phyloP scores from a whole-genome alignment of 2,797 vertebrate genomes.

The Tenualosa thibaudeaui region DNA sequence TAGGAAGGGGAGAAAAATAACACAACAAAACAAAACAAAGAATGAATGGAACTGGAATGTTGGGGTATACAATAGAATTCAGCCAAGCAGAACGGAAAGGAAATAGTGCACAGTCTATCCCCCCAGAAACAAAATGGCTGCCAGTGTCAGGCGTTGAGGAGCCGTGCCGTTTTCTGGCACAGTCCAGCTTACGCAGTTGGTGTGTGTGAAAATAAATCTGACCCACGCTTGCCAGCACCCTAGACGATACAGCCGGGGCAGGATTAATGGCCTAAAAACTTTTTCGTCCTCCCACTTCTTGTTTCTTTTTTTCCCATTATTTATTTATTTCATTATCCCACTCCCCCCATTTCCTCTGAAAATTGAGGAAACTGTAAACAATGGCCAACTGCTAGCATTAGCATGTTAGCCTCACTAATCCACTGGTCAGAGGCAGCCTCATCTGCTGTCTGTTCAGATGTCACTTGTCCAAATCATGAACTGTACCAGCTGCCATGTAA shows the following conservation, averaged over 20 bases:
- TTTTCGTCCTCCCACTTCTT: neutral
- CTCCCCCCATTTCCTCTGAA: neutral
- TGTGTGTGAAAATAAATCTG: conserved; percentile 20
- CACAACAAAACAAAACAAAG: neutral
- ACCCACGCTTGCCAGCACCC: conserved; percentile 10
- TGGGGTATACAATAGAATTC: neutral
- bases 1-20: neutral
- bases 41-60: conserved; percentile 16
- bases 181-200: conserved; percentile 10
- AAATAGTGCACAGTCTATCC: neutral
- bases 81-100: conserved; percentile 1
- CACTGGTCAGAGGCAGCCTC: neutral
- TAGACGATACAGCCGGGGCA: conserved; percentile 12
- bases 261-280: conserved; percentile 15
- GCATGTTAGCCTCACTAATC: neutral
- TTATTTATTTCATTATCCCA: neutral
- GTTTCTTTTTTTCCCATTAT: neutral
- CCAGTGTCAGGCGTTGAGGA: neutral
- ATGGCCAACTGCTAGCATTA: conserved; percentile 15
- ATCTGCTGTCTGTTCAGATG: neutral
- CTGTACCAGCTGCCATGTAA: neutral
- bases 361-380: neutral
- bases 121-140: neutral
- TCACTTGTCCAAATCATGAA: conserved; percentile 5
- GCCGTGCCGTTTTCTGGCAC: conserved; percentile 1